These are phyloP conservation scores for Nibea coibor DNA, from an alignment of 2,113 vertebrate genomes.

Conservation along the genomic window DNA sequence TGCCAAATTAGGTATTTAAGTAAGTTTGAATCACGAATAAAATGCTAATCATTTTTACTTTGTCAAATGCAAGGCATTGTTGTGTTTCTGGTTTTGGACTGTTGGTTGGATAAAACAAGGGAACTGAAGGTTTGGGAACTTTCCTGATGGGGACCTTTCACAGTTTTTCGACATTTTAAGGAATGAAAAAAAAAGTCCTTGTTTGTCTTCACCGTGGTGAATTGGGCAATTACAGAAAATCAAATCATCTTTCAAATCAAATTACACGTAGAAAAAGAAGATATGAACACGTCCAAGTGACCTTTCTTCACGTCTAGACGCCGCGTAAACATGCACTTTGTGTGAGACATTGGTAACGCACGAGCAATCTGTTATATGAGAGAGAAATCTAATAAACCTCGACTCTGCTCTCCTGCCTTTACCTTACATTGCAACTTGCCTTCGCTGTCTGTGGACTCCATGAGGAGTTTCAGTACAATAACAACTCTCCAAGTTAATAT, in stretches of 20 bases:
- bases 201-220: background rate
- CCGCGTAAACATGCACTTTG: background rate
- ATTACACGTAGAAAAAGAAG: background rate
- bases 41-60: background rate
- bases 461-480: conserved; percentile 12
- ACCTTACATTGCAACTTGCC: background rate
- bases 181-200: background rate
- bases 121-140: background rate
- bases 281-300: background rate
- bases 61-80: background rate
- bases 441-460: background rate
- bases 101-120: background rate
- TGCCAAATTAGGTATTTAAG: background rate
- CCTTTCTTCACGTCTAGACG: background rate
- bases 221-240: background rate
- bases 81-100: background rate
- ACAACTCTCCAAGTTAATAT: background rate
- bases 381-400: conserved; percentile 8
- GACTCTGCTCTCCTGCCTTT: background rate
- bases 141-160: background rate
- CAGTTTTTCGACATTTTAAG: background rate
- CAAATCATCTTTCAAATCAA: background rate
- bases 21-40: background rate
- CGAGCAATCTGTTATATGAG: background rate
- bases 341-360: background rate